Percentiles rank a stretch among this genome's conserved stretches.
phyloP scores from a whole-genome alignment of 2,113 vertebrate species.

The Onychorhynchus coronatus region DNA sequence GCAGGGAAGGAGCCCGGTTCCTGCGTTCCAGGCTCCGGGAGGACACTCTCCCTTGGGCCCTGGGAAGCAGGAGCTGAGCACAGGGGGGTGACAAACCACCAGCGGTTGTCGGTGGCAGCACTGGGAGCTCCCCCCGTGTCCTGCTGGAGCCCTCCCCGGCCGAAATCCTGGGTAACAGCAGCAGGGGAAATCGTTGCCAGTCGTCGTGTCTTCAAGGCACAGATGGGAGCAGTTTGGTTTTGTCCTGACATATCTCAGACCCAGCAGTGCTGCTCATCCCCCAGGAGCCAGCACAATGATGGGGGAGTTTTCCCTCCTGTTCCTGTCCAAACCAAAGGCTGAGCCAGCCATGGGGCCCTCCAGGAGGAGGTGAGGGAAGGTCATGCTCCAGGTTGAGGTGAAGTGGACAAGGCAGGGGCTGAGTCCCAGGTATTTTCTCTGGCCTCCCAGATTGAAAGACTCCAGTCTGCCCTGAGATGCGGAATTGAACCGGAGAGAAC shows the following conservation, averaged over 20 bases:
- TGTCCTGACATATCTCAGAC: neutral
- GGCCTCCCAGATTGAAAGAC: slow-evolving; percentile 8
- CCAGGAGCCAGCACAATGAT: neutral
- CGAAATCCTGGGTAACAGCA: neutral
- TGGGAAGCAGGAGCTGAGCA: neutral
- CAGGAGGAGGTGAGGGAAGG: neutral
- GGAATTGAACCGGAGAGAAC: neutral
- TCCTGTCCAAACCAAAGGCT: slow-evolving; percentile 47
- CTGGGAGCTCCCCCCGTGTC: no score
- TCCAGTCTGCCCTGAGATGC: neutral
- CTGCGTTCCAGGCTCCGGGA: neutral
- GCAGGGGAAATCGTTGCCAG: neutral
- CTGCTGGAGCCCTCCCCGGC: neutral
- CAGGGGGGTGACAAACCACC: neutral
- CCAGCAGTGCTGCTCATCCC: neutral
- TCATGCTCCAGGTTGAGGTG: neutral
- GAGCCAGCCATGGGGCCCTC: neutral
- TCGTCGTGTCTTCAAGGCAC: neutral
- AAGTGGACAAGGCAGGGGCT: neutral
- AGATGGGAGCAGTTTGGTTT: neutral
- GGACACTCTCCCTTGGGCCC: neutral
- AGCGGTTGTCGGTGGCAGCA: neutral
- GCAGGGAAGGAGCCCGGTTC: neutral
- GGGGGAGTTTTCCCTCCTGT: neutral
- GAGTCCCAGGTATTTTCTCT: slow-evolving; percentile 4